phyloP scores from a whole-genome alignment of 2,113 vertebrate genomes.

The Pimephales promelas region DNA sequence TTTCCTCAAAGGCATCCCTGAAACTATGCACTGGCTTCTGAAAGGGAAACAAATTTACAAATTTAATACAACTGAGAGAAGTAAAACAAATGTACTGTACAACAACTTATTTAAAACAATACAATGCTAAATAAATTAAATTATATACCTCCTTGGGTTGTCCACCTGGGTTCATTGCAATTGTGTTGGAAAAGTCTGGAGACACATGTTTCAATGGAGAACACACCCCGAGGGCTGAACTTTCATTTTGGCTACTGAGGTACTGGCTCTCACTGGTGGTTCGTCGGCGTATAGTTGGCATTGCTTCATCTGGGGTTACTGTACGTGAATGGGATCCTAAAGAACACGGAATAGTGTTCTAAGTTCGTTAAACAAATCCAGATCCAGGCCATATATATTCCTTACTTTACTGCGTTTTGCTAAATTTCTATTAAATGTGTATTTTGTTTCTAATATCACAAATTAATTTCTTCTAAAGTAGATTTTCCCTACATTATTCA shows the following conservation, averaged over 20 bases:
- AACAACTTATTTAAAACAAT: background rate
- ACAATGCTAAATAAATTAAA: background rate
- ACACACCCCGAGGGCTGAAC: conserved; percentile 68
- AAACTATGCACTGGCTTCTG: conserved; percentile 90
- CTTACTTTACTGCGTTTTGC: too few relatives aligned
- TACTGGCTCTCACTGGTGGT: conserved; percentile 91
- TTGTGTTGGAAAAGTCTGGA: conserved; percentile 84
- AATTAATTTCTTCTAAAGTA: too few relatives aligned
- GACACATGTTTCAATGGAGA: conserved; percentile 78
- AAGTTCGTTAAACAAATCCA: background rate
- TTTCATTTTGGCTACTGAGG: conserved; percentile 77
- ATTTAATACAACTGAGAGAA: background rate
- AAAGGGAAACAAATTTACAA: too few relatives aligned
- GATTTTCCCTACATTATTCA: background rate
- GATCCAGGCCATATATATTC: background rate
- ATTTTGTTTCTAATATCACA: background rate
- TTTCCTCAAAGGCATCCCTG: conserved; percentile 88
- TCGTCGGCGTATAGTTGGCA: conserved; percentile 73
- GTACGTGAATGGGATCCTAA: conserved; percentile 85
- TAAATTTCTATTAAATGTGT: too few relatives aligned
- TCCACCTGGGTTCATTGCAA: conserved; percentile 88
- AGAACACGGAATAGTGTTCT: background rate
- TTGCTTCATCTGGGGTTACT: conserved; percentile 79
- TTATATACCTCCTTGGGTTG: conserved; percentile 86
- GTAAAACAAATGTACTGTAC: background rate